Conservation (phyloP, 2,797 vertebrate species). For the Sylvilagus floridanus region DNA sequence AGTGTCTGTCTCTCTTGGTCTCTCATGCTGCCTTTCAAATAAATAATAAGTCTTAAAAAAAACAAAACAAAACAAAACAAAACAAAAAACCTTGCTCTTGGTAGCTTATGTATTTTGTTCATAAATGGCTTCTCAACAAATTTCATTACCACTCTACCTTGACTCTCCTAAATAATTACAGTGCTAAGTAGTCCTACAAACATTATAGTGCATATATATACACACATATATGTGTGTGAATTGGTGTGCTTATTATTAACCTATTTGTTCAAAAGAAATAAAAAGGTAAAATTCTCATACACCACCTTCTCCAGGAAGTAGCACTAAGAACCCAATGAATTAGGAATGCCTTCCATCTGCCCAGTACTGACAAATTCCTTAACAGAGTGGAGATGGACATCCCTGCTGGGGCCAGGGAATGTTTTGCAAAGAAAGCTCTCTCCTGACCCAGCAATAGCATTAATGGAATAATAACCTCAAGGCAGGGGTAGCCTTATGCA, state of each 20-base stretch:
- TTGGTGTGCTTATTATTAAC: neutral
- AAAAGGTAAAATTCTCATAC: slow-evolving; percentile 23
- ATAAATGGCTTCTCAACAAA: slow-evolving; percentile 31
- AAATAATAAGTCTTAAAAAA: no score
- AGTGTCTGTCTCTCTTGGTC: no score
- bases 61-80: no score
- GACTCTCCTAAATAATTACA: slow-evolving; percentile 23
- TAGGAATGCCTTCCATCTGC: neutral
- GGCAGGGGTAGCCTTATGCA: neutral
- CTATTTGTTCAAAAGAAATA: neutral
- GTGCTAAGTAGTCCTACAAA: neutral
- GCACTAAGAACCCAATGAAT: slow-evolving; percentile 2
- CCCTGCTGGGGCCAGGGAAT: neutral
- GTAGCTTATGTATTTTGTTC: neutral
- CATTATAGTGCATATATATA: neutral
- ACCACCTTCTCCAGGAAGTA: neutral
- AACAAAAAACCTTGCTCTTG: no score
- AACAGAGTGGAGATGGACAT: neutral
- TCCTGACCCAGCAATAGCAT: neutral
- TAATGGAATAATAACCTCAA: neutral
- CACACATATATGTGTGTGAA: no score
- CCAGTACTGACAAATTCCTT: neutral
- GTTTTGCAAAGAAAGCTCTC: slow-evolving; percentile 17
- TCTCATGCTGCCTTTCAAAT: no score
- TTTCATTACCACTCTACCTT: neutral